Base-by-base conservation (phyloP, 2,888 invertebrate genomes). In the Rhopalosiphum nymphaeae region DNA sequence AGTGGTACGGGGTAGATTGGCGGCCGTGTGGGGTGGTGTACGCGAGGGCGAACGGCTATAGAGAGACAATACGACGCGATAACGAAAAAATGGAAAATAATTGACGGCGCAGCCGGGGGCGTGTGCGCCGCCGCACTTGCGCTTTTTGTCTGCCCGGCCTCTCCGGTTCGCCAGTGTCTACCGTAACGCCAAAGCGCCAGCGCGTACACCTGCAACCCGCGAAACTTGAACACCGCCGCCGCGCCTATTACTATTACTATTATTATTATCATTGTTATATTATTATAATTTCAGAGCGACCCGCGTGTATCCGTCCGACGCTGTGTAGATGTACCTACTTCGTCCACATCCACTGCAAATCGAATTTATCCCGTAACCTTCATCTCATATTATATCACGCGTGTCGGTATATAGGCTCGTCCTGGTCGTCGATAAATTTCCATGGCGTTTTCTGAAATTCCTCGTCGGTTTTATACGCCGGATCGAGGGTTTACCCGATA, bases 131-230 rank as follows among this genome's bases (percentile, higher is more conserved):
- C 56, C 88, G 93, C 90, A 94, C 94, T 94, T 94, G 94, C 94
- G 94, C 94, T 94, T 91, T 94, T 90, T 85, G 94, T 94, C 86
- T 21, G 90, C 86, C 86, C 84, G 85, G 57, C 90, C 94, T 61
- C 49, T 93, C 44, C 44, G 4, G 44, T 42, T 25, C 88, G 92
- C 78, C 88, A 78, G 78, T 67, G 78, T 78, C 53, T 53, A 53
- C 53, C 78, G 36, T 42, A 84, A 84, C 53, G 36, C 53, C 84
- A 84, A 53, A 53, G 91, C 53, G 91, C 91, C 84, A 78, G 42
- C 53, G 36, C 53, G n/a, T 53, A 26, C 53, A 67, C 91, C 78
- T 78, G 78, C 21, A 36, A 36, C 78, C 78, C 78, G 21, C 36
- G 9, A 21, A 36, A 9, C 78, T 78, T 36, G 36, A 46, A 78